A percentile compares a stretch with the other conserved stretches of the same genome.
These are phyloP conservation scores for Coremacera marginata DNA, from an alignment of 2,888 invertebrate genomes.

Conservation along the genomic window DNA sequence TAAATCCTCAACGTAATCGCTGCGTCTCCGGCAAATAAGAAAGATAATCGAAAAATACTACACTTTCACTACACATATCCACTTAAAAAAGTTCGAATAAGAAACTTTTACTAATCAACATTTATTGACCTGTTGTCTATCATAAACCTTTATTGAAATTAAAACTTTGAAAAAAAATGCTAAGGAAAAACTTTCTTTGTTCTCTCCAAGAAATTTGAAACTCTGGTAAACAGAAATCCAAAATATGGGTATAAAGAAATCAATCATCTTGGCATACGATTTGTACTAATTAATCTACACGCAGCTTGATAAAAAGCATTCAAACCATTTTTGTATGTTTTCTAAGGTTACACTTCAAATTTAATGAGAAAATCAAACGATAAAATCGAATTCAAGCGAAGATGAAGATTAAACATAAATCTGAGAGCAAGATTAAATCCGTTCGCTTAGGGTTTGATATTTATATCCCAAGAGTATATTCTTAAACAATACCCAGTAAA, in stretches of 20 bases:
- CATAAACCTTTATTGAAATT: no score
- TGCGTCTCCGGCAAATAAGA: not conserved
- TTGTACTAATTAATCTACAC: not conserved
- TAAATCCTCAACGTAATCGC: not conserved
- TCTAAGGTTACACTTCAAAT: constrained; percentile 1
- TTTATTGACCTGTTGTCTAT: no score
- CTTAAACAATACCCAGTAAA: no score
- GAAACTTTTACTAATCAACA: no score
- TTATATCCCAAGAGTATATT: no score
- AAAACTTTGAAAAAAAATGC: no score
- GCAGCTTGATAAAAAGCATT: not conserved
- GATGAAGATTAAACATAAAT: not conserved
- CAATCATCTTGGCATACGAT: not conserved
- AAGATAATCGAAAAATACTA: no score
- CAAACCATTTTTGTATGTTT: not conserved
- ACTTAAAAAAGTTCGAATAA: no score
- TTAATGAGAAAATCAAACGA: constrained; percentile 11
- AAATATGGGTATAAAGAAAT: not conserved
- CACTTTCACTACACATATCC: no score
- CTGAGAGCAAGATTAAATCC: not conserved
- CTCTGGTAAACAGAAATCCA: not conserved
- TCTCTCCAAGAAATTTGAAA: not conserved
- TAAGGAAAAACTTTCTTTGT: not conserved
- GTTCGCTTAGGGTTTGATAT: no score
- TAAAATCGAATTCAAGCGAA: not conserved